Base-by-base conservation (phyloP, 2,888 invertebrate genomes). In the Branchipolynoe longqiensis region DNA sequence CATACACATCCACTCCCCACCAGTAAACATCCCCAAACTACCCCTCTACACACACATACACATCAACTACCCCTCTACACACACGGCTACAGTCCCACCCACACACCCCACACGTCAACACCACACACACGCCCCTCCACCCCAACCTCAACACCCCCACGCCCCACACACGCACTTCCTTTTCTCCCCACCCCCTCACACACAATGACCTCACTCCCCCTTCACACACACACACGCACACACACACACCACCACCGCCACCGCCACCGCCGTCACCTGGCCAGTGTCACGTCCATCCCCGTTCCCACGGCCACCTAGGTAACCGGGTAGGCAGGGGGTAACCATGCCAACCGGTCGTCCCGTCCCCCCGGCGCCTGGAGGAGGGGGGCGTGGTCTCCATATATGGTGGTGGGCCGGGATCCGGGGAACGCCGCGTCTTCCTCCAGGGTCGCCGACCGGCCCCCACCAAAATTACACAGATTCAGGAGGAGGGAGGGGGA, bases 251-350 rank as follows among this genome's bases (percentile, higher is more conserved):
- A 69, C 38, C 69, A 8, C 14, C 69, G 33, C 36, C 41, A 22
- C 41, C 12, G 25, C 78, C 41, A 33, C 4, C 48, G 33, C 78
- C 78, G 28, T 78, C 78, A 78, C 78, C 78, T 78, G 78, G 78
- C 14, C 18, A 48, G 78, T 78, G 78, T 78, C 78, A 40, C 48
- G 48, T 33, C 48, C 78, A 54, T 78, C 78, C 48, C 78, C 78
- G 78, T 41, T 48, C 78, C 78, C 41, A 54, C 78, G 78, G 78
- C 48, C 41, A 78, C 78, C 78, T 48, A 78, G 78, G 78, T 78
- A 78, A 78, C 78, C 31, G 28, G 78, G 41, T 69, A n/a, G 38
- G 36, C 69, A 54, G 25, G 78, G 28, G 78, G 41, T 69, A n/a
- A 69, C 69, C 69, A 54, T 41, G 78, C 41, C 78, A 78, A 78